These are phyloP conservation scores for Meteorus sp. DNA, from an alignment of 1,140 invertebrate genomes.

Conservation along the genomic window DNA sequence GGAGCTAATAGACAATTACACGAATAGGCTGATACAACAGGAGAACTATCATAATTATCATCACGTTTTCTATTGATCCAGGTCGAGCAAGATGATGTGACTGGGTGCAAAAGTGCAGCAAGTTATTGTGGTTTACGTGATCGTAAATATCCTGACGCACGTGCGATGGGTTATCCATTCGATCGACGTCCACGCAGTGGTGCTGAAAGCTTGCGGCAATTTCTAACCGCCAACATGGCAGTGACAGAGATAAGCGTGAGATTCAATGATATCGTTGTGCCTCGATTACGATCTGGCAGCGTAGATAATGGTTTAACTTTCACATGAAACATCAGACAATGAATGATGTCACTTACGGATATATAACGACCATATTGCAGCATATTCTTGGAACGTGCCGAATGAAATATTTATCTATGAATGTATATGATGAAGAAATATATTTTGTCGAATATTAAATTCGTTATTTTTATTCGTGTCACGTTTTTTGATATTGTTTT, in stretches of 20 bases:
- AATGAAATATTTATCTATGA: too few species aligned
- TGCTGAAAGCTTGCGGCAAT: constrained; percentile 44
- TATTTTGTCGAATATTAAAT: too few species aligned
- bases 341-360: background rate
- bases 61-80: constrained; percentile 39
- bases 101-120: constrained; percentile 64
- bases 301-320: constrained; percentile 19
- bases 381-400: too few species aligned
- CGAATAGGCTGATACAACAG: too few species aligned
- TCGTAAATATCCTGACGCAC: constrained; percentile 67
- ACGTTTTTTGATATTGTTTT: too few species aligned
- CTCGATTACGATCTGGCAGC: constrained; percentile 14
- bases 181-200: constrained; percentile 57
- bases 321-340: background rate
- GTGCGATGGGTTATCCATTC: constrained; percentile 74
- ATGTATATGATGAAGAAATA: too few species aligned
- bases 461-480: too few species aligned
- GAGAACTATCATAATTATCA: too few species aligned
- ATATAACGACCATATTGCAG: background rate
- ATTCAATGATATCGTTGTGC: constrained; percentile 25
- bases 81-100: constrained; percentile 62
- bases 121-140: constrained; percentile 72
- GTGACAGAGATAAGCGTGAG: constrained; percentile 38
- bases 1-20: too few species aligned
- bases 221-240: constrained; percentile 52